Conservation (phyloP, 2,797 vertebrate genomes). For the Alosa sapidissima region DNA sequence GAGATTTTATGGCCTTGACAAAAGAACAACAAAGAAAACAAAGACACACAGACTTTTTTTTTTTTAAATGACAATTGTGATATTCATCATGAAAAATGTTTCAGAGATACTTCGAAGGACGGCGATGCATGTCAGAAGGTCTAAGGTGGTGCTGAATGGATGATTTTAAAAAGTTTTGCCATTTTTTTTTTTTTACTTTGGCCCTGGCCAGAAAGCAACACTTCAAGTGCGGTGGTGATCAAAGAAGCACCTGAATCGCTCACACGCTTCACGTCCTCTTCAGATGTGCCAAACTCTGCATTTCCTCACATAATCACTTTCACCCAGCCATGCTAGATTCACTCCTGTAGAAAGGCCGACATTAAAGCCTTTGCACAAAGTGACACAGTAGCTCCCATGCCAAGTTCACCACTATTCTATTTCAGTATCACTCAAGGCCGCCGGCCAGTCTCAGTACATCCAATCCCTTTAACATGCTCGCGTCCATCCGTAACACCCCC, state of each 20-base stretch:
- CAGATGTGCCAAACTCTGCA: neutral
- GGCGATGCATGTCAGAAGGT: slow-evolving; percentile 62
- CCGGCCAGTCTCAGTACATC: neutral
- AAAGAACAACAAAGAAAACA: slow-evolving; percentile 56
- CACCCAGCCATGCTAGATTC: neutral
- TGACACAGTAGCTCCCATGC: neutral
- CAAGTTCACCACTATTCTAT: neutral
- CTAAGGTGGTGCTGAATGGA: slow-evolving; percentile 48
- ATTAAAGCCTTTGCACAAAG: neutral
- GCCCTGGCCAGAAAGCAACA: neutral
- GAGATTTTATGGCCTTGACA: slow-evolving; percentile 66
- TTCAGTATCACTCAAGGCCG: neutral
- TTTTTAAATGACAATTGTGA: slow-evolving; percentile 61
- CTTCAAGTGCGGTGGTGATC: neutral
- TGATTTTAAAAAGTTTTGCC: slow-evolving; percentile 16
- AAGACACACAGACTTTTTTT: slow-evolving; percentile 65
- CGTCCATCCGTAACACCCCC: neutral
- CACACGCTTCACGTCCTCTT: neutral
- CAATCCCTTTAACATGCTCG: neutral
- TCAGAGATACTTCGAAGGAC: slow-evolving; percentile 69
- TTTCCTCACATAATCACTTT: neutral
- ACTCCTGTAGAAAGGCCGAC: neutral
- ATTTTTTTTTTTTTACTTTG: neutral
- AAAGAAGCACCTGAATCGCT: neutral
- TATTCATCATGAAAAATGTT: slow-evolving; percentile 69